Base-by-base conservation (phyloP, 2,797 vertebrate species). In the Cuniculus paca region DNA sequence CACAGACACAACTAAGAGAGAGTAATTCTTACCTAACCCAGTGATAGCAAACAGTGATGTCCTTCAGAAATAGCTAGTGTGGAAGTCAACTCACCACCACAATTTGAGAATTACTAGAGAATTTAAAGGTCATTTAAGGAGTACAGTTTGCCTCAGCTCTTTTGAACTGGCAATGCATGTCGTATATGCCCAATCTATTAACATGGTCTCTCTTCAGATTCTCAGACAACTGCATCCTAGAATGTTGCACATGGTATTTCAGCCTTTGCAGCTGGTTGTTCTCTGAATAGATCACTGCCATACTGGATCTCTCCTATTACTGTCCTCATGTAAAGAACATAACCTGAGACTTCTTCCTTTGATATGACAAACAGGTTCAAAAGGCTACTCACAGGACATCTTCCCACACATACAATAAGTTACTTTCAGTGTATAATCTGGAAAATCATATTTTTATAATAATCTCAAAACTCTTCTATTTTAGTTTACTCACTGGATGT, bases 391-490 rank as follows among this genome's bases (percentile, higher is more conserved):
- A 61, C 17, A 68, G 45, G 17, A 42, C 10, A 70, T 50, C 13
- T 87, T 81, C 61, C 8, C 10, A 63, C 1, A 42, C 5, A 56
- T 2, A 74, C 5, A 84, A 17, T 84, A 75, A 77, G 61, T 78
- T 91, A 60, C 1, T 13, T 92, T 75, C 39, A 63, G 36, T 86
- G 3, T 50, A 79, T 26, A 79, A 68, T 31, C 5, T 36, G 22
- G 31, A 34, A 88, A 94, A 70, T 84, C 17, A 31, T 50, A 34
- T 56, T 80, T 79, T 84, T 68, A 50, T 14, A 10, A 65, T 14
- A 26, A 20, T 78, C 36, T 80, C 36, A 34, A 58, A 90, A 52
- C 26, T 80, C 36, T 10, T 86, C 48, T 81, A 48, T 81, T 95
- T 88, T 20, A 91, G n/a, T 6, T 82, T 54, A 34, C 6, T 72